Evolutionary conservation across 2,888 invertebrate genomes (phyloP).

Genomic region (Dolomedes plantarius): DNA sequence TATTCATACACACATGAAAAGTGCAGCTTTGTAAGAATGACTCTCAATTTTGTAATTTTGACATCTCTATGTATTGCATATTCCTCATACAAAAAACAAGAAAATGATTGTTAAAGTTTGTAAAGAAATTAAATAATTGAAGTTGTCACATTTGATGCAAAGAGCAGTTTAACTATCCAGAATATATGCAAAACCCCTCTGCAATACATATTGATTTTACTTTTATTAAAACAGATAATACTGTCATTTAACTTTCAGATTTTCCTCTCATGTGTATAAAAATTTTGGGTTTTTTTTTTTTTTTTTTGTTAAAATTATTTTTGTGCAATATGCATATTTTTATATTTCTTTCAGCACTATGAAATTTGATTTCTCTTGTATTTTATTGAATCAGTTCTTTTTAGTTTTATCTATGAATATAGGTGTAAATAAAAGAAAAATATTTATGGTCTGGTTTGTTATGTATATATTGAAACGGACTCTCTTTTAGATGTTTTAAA

Average conservation of each 20-base stretch:
- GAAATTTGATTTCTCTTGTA: not conserved
- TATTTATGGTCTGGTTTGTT: conserved; percentile 12
- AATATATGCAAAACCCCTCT: not conserved
- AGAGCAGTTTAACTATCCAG: not conserved
- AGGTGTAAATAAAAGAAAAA: conserved; percentile 7
- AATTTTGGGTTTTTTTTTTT: not conserved
- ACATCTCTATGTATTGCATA: conserved; percentile 10
- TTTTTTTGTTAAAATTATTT: not conserved
- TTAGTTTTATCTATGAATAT: not conserved
- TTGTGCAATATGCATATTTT: not conserved
- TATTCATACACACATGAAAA: not conserved
- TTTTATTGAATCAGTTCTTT: not conserved
- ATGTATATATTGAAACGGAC: conserved; percentile 3
- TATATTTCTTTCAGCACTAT: not conserved
- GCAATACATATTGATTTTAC: conserved; percentile 9
- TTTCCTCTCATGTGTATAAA: not conserved
- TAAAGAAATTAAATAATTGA: not conserved
- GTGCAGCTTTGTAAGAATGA: conserved; percentile 9
- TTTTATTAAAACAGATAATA: too few relatives aligned
- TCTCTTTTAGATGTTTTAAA: not conserved
- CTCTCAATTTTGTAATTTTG: conserved; percentile 6
- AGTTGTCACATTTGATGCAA: not conserved
- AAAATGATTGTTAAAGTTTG: not conserved
- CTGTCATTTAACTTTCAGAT: not conserved
- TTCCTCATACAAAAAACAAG: not conserved